phyloP scores from a whole-genome alignment of 2,888 invertebrate species.

The Agonopterix subpropinquella region DNA sequence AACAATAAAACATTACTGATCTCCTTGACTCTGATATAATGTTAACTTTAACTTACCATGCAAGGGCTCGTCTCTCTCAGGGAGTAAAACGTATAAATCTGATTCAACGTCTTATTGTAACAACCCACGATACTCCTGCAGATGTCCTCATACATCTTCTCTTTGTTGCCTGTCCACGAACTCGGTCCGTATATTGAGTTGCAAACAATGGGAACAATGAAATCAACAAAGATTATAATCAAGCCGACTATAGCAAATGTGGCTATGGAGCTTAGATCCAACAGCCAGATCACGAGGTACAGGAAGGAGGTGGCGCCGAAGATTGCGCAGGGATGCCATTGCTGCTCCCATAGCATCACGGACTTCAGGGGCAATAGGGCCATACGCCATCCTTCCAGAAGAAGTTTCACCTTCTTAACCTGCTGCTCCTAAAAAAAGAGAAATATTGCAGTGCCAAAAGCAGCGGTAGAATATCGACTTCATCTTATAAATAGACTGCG shows the following conservation, averaged over 20 bases:
- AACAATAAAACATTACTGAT: neutral
- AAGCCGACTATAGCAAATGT: too few relatives aligned
- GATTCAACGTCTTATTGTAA: conserved; percentile 49
- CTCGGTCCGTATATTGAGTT: too few relatives aligned
- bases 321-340: conserved; percentile 88
- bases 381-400: conserved; percentile 85
- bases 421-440: conserved; percentile 78
- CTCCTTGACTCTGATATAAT: neutral
- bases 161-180: conserved; percentile 87
- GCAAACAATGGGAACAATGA: too few relatives aligned
- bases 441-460: neutral
- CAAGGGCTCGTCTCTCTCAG: conserved; percentile 68
- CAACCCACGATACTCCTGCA: conserved; percentile 69
- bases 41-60: conserved; percentile 54
- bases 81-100: conserved; percentile 56
- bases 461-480: too few relatives aligned
- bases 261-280: conserved; percentile 91
- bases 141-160: conserved; percentile 85
- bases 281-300: conserved; percentile 85
- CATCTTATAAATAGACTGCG: too few relatives aligned
- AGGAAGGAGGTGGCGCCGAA: conserved; percentile 74
- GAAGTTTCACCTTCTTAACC: conserved; percentile 81
- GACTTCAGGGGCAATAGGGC: conserved; percentile 81
- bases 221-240: too few relatives aligned
- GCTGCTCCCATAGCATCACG: conserved; percentile 88